Conservation (phyloP, 2,888 invertebrate species). For the Isotomurus palustris region DNA sequence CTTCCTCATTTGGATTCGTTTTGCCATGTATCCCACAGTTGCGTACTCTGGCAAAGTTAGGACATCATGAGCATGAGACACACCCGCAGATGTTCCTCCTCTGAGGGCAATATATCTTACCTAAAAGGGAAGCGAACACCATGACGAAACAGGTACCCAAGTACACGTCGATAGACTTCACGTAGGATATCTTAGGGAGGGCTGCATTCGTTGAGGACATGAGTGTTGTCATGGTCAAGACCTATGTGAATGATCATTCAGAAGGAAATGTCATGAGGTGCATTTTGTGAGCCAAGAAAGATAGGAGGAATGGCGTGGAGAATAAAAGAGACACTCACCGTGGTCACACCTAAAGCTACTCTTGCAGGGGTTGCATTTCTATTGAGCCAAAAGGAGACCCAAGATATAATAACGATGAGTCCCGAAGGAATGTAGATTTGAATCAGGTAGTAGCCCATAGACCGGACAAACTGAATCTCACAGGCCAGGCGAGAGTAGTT, state of each 20-base stretch:
- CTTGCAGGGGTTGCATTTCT: slow-evolving; percentile 91
- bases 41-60: slow-evolving; percentile 75
- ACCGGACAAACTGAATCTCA: slow-evolving; percentile 93
- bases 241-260: slow-evolving; percentile 28
- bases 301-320: slow-evolving; percentile 2
- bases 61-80: background rate
- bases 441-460: slow-evolving; percentile 97
- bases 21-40: slow-evolving; percentile 96
- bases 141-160: slow-evolving; percentile 97
- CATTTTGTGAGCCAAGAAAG: background rate
- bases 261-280: background rate
- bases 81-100: background rate
- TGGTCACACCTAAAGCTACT: slow-evolving; percentile 89
- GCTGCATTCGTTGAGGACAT: slow-evolving; percentile 96
- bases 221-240: slow-evolving; percentile 95
- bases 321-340: slow-evolving; percentile 53
- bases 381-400: slow-evolving; percentile 83
- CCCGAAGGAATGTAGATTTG: slow-evolving; percentile 98
- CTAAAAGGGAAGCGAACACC: slow-evolving; percentile 95
- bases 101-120: slow-evolving; percentile 57
- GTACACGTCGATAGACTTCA: slow-evolving; percentile 96
- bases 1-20: slow-evolving; percentile 93
- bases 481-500: slow-evolving; percentile 94
- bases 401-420: slow-evolving; percentile 43
- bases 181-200: slow-evolving; percentile 95